These are phyloP conservation scores for Hassar affinis DNA, from an alignment of 2,113 vertebrate species.

Conservation along the genomic window DNA sequence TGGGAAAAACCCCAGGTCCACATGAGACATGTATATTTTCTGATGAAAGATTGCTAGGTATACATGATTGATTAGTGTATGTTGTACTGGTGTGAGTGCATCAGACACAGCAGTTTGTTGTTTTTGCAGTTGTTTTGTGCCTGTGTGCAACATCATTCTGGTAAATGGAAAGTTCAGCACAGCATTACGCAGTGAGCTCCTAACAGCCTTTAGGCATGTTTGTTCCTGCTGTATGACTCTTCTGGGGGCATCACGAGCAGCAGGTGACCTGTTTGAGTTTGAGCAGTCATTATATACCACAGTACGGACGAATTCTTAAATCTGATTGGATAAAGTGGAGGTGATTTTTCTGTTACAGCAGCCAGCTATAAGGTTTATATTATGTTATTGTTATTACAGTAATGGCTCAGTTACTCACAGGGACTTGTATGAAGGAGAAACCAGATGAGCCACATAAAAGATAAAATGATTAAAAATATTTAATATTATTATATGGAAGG, in stretches of 20 bases:
- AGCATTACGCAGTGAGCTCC: not conserved
- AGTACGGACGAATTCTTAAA: not conserved
- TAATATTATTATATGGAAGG: not conserved
- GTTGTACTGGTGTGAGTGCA: too few species aligned
- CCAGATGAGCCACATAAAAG: not conserved
- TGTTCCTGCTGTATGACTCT: slow-evolving; percentile 9
- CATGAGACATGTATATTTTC: too few species aligned
- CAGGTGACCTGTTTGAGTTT: not conserved
- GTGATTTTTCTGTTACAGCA: not conserved
- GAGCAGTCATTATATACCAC: not conserved
- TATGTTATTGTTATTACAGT: not conserved
- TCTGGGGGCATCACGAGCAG: not conserved
- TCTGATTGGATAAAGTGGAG: not conserved
- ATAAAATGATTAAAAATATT: not conserved
- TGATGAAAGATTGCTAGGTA: too few species aligned
- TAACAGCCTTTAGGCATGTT: slow-evolving; percentile 15
- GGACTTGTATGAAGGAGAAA: not conserved
- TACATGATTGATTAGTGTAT: too few species aligned
- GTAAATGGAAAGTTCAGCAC: not conserved
- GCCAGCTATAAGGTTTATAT: not conserved
- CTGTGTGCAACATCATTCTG: not conserved
- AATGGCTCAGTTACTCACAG: not conserved
- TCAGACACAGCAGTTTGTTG: not conserved
- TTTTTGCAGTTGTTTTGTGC: not conserved
- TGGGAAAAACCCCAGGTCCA: not conserved